Evolutionary conservation across 1,140 invertebrate genomes (phyloP).

Genomic region (Oppia nitens): DNA sequence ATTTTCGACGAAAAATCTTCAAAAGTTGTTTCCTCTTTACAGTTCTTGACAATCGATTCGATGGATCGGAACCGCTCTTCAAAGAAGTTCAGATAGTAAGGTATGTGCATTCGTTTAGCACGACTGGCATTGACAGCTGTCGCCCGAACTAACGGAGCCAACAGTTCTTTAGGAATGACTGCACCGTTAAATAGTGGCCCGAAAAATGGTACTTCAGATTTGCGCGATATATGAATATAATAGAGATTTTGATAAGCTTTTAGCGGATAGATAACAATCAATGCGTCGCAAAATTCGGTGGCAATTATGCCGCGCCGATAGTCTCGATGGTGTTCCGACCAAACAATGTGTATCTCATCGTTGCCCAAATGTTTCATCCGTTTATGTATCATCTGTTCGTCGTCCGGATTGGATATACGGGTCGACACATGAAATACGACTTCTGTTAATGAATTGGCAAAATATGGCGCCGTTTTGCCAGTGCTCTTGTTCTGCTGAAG

Average conservation of each 20-base stretch:
- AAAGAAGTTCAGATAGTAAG: conserved; percentile 38
- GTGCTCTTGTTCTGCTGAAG: conserved; percentile 74
- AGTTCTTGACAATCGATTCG: conserved; percentile 68
- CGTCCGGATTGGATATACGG: conserved; percentile 47
- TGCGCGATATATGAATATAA: conserved; percentile 62
- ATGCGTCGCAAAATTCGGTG: conserved; percentile 96
- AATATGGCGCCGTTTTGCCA: conserved; percentile 84
- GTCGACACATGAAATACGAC: conserved; percentile 96
- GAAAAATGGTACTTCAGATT: conserved; percentile 79
- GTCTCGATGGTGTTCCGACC: conserved; percentile 89
- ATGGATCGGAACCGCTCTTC: conserved; percentile 72
- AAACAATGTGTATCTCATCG: conserved; percentile 98
- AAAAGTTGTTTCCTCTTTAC: conserved; percentile 73
- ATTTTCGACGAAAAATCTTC: conserved; percentile 75
- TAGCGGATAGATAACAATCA: conserved; percentile 91
- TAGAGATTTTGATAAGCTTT: conserved; percentile 41
- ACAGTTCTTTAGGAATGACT: conserved; percentile 59
- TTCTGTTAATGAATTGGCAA: conserved; percentile 78
- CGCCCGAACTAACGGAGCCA: conserved; percentile 73
- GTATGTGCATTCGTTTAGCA: conserved; percentile 66
- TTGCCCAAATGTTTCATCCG: conserved; percentile 93
- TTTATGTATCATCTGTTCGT: conserved; percentile 60
- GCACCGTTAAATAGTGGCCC: conserved; percentile 90
- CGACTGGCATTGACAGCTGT: conserved; percentile 82
- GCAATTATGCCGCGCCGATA: conserved; percentile 93